Evolutionary conservation across 2,113 vertebrate species (phyloP).

Genomic region (Austrofundulus limnaeus): DNA sequence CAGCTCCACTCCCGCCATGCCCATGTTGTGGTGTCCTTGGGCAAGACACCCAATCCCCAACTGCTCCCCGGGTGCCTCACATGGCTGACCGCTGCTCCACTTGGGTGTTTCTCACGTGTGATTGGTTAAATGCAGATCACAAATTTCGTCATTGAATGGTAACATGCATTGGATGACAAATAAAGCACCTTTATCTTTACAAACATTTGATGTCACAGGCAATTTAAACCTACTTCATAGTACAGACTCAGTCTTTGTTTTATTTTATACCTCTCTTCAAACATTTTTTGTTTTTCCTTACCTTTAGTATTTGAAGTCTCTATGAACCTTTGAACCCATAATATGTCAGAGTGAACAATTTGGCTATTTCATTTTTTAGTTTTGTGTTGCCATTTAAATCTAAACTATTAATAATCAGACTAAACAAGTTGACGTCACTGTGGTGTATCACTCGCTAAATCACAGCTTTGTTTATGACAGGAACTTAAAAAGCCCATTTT

Average conservation of each 20-base stretch:
- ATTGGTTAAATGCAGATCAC: no score
- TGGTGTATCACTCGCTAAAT: background rate
- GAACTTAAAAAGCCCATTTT: no score
- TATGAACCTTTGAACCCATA: background rate
- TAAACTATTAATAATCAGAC: background rate
- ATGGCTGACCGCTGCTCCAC: no score
- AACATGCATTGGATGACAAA: no score
- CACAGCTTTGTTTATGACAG: background rate
- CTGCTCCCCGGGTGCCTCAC: no score
- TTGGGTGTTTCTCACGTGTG: no score
- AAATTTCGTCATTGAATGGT: no score
- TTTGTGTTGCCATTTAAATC: constrained; percentile 1
- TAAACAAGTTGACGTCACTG: background rate
- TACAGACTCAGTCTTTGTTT: background rate
- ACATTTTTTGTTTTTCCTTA: background rate
- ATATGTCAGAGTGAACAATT: background rate
- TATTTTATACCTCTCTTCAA: background rate
- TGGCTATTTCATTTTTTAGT: background rate
- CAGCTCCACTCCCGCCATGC: no score
- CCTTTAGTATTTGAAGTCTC: background rate
- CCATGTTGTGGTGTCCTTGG: no score
- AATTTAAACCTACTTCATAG: background rate
- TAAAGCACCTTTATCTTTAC: no score
- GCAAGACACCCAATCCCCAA: no score
- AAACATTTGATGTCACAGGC: no score